Base-by-base conservation (phyloP, 2,113 vertebrate genomes). In the Sphaerodactylus townsendi region DNA sequence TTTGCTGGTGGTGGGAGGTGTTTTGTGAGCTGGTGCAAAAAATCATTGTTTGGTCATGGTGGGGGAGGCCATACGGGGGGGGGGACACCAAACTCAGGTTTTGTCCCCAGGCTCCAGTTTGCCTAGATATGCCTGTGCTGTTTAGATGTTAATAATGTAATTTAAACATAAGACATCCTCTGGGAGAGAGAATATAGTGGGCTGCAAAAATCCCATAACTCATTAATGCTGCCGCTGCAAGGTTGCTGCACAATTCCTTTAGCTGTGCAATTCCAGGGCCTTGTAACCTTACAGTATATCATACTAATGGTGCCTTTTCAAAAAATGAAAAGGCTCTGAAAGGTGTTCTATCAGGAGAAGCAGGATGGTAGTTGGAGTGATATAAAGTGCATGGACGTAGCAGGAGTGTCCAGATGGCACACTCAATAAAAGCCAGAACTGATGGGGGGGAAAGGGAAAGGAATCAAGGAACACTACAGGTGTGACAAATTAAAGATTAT, bases 401-500 rank as follows among this genome's bases (percentile, higher is more conserved):
- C 1, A 0, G 50, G 66, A 85, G 39, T 14, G 0, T 1, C 0
- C 37, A 79, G 59, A 50, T 35, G 88, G 44, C 88, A 84, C 35
- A 48, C 21, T 1, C 44, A 83, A 81, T 79, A 78, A 82, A 79
- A 92, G 68, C 79, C 70, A 25, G 25, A 1, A 21, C 66, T 71
- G 68, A 0, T 44, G 53, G 53, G 48, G 2, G 0, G 6, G 7
- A 28, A 17, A 1, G 48, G 25, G 41, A 66, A 68, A 64, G 75
- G 33, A 78, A 73, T 76, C 72, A 82, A 79, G 88, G 64, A 85
- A 79, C 88, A 4, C 3, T 44, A 91, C 80, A 85, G 88, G 90
- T 93, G 90, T 89, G 91, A 89, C 91, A 91, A 91, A 93, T 92
- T 77, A 93, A 85, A 88, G 89, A 91, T 90, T 33, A 91, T 86